Conservation (phyloP, 2,888 invertebrate genomes). For the Volucella inanis region DNA sequence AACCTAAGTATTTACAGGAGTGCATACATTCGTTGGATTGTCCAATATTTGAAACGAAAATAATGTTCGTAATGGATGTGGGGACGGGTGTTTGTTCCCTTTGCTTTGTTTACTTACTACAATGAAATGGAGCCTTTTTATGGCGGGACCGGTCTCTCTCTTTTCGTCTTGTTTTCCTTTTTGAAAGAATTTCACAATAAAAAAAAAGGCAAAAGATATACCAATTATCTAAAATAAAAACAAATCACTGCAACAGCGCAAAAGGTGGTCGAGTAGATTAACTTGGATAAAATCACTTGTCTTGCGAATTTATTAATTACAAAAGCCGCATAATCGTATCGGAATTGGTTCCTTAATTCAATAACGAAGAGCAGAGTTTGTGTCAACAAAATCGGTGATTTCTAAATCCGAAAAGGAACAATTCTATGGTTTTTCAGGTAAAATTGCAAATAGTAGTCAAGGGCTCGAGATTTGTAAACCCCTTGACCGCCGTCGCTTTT, state of each 20-base stretch:
- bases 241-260: background rate
- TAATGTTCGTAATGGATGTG: background rate
- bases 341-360: background rate
- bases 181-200: background rate
- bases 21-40: background rate
- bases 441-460: no score
- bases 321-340: conserved; percentile 33
- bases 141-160: conserved; percentile 13
- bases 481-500: no score
- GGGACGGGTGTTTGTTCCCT: conserved; percentile 31
- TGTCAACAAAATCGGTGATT: no score
- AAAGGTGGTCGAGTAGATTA: background rate
- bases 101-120: conserved; percentile 47
- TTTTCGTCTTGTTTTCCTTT: background rate
- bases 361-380: background rate
- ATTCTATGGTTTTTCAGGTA: no score
- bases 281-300: conserved; percentile 1
- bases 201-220: background rate
- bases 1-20: background rate
- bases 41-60: background rate
- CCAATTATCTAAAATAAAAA: background rate
- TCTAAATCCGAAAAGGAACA: no score
- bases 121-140: conserved; percentile 1
- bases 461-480: no score
- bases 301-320: conserved; percentile 42